phyloP scores from a whole-genome alignment of 2,113 vertebrate species.

The Smithornis capensis region DNA sequence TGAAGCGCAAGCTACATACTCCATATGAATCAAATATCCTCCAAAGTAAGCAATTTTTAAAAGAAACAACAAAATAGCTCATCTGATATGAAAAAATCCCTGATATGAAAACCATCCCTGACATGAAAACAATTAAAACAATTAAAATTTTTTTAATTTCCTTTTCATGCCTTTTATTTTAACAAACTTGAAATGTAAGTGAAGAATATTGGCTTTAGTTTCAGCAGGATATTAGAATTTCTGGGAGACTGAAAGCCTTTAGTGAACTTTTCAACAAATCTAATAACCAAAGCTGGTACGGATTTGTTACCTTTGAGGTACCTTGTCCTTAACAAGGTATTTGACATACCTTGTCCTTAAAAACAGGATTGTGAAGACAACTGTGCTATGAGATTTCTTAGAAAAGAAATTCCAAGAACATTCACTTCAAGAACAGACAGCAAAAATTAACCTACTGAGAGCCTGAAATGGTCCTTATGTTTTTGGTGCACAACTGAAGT shows the following conservation, averaged over 20 bases:
- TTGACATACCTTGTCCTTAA: neutral
- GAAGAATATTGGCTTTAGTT: neutral
- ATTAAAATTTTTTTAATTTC: neutral
- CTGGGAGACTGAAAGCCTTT: neutral
- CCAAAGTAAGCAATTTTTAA: neutral
- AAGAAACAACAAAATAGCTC: neutral
- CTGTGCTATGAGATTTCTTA: neutral
- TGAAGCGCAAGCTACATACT: neutral
- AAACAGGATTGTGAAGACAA: neutral
- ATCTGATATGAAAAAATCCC: neutral
- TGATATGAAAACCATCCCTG: no score
- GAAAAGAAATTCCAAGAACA: neutral
- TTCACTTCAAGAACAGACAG: neutral
- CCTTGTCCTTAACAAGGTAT: no score
- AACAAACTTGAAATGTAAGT: neutral
- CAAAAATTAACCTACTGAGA: conserved; percentile 81
- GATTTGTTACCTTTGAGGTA: no score
- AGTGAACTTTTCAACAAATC: neutral
- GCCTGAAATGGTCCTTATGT: conserved; percentile 94
- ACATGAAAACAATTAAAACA: no score
- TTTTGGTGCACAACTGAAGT: conserved; percentile 91
- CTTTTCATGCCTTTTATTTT: neutral
- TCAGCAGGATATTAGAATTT: conserved; percentile 6
- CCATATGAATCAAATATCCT: neutral
- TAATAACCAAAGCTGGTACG: neutral